Conservation (phyloP, 2,888 invertebrate genomes). For the Cataglyphis altisquamis region DNA sequence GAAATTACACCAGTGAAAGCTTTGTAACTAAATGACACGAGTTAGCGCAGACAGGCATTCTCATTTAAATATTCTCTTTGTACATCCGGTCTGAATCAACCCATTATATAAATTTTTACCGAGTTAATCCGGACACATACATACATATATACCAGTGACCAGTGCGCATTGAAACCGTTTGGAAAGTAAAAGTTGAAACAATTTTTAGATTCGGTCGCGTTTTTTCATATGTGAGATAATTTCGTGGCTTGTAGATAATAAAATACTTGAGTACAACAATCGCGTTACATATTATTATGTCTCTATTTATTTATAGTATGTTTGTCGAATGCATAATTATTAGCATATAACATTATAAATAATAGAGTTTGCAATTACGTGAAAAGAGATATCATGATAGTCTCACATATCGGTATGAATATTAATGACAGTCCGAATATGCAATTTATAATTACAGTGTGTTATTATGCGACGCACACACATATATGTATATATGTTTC, state of each 20-base stretch:
- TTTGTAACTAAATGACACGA: conserved; percentile 44
- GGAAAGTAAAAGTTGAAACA: conserved; percentile 28
- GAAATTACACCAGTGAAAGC: conserved; percentile 30
- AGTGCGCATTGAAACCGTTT: neutral
- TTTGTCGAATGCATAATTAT: conserved; percentile 23
- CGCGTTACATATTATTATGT: conserved; percentile 22
- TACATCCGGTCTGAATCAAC: conserved; percentile 34
- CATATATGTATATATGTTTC: neutral
- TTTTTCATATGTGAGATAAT: conserved; percentile 27
- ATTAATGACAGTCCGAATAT: conserved; percentile 15
- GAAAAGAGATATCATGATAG: conserved; percentile 17
- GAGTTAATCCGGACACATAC: conserved; percentile 29
- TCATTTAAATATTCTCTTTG: conserved; percentile 51
- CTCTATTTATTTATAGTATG: conserved; percentile 33
- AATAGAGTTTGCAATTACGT: conserved; percentile 43
- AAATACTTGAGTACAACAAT: conserved; percentile 24
- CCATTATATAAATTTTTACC: conserved; percentile 46
- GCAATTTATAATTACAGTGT: conserved; percentile 29
- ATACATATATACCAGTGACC: neutral
- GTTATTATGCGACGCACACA: neutral
- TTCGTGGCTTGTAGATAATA: conserved; percentile 13
- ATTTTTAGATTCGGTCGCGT: conserved; percentile 10
- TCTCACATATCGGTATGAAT: conserved; percentile 20
- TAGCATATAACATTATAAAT: conserved; percentile 20
- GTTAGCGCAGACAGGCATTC: conserved; percentile 45